phyloP scores from a whole-genome alignment of 2,888 invertebrate species.

The Allygus modestus region DNA sequence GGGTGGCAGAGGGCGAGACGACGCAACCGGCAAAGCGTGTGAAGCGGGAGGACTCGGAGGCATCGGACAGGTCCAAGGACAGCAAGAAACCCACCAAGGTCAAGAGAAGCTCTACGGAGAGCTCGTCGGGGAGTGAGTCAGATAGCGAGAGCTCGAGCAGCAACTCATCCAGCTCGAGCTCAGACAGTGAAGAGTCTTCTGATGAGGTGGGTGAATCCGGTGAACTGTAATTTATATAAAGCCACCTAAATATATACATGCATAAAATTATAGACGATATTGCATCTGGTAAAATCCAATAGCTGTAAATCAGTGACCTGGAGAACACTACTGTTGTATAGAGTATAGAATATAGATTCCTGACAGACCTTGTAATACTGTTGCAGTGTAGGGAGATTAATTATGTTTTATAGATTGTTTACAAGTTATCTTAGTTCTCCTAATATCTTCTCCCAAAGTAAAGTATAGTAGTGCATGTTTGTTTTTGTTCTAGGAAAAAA shows the following conservation, averaged over 20 bases:
- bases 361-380: too few relatives aligned
- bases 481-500: constrained; percentile 35
- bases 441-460: too few relatives aligned
- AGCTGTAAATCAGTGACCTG: too few relatives aligned
- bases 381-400: too few relatives aligned
- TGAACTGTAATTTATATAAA: too few relatives aligned
- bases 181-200: constrained; percentile 53
- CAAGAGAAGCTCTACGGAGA: constrained; percentile 60
- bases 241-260: too few relatives aligned
- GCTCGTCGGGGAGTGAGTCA: constrained; percentile 60
- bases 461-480: not conserved
- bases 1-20: constrained; percentile 29
- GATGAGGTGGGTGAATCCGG: constrained; percentile 27
- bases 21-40: constrained; percentile 24
- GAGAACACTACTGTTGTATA: too few relatives aligned
- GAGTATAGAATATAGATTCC: too few relatives aligned
- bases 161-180: constrained; percentile 52
- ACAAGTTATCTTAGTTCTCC: too few relatives aligned
- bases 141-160: constrained; percentile 62
- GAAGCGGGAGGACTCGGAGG: constrained; percentile 54
- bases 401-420: too few relatives aligned
- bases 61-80: constrained; percentile 45
- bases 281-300: too few relatives aligned
- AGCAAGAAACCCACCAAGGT: constrained; percentile 26
- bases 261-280: too few relatives aligned